Percentiles rank a stretch among this genome's conserved stretches.
Evolutionary conservation across 2,113 vertebrate genomes (phyloP).

Genomic region (Odobenus rosmarus): DNA sequence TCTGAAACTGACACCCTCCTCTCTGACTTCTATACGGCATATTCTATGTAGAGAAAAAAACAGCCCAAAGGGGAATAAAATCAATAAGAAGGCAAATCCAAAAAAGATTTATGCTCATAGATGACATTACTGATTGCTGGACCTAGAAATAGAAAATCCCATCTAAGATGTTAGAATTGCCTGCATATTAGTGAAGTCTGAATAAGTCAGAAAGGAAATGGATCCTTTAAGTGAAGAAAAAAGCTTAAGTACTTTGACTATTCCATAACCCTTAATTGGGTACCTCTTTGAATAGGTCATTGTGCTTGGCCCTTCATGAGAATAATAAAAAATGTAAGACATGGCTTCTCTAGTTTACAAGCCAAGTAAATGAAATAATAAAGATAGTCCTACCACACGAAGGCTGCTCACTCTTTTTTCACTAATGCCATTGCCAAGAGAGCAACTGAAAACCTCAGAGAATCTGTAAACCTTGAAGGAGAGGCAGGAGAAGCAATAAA

Average conservation of each 20-base stretch:
- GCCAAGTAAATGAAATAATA: neutral
- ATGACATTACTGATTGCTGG: neutral
- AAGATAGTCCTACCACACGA: neutral
- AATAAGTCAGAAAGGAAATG: neutral
- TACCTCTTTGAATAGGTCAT: neutral
- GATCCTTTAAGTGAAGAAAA: neutral
- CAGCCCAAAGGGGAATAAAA: neutral
- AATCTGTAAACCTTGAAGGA: neutral
- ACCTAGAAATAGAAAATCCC: neutral
- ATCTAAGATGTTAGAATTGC: neutral
- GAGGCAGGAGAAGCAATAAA: neutral
- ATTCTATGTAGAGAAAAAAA: neutral
- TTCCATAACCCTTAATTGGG: neutral
- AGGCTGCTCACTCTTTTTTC: neutral
- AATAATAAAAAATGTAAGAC: neutral
- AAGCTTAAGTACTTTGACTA: neutral
- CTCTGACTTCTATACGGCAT: neutral
- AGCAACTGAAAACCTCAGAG: neutral
- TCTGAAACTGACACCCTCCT: neutral
- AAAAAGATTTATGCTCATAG: neutral
- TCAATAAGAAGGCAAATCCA: neutral
- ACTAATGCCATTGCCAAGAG: neutral
- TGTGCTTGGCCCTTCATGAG: neutral
- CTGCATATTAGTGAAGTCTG: neutral
- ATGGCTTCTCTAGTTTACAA: neutral